These are phyloP conservation scores for Nomia melanderi DNA, from an alignment of 1,140 invertebrate species.

Conservation along the genomic window DNA sequence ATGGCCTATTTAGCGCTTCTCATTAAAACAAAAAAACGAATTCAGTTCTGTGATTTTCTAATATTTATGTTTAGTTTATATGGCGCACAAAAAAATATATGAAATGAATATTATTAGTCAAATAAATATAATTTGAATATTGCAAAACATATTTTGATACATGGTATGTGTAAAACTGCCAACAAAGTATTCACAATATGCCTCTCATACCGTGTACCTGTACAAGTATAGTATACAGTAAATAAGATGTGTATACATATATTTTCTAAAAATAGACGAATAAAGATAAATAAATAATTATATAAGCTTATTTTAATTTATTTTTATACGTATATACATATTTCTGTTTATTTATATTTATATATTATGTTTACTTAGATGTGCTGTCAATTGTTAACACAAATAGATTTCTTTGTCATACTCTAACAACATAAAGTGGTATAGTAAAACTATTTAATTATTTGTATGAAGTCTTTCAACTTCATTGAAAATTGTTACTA, in stretches of 20 bases:
- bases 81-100: background rate
- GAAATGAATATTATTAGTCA: background rate
- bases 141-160: conserved; percentile 58
- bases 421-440: conserved; percentile 72
- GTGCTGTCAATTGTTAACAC: conserved; percentile 72
- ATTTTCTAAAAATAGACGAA: conserved; percentile 54
- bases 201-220: conserved; percentile 58
- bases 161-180: conserved; percentile 56
- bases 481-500: conserved; percentile 7
- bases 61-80: background rate
- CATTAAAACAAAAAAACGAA: background rate
- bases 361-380: conserved; percentile 59
- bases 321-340: conserved; percentile 53
- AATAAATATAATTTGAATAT: conserved; percentile 23
- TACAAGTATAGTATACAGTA: conserved; percentile 46
- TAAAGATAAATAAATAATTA: conserved; percentile 54
- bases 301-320: conserved; percentile 60
- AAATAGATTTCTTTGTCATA: conserved; percentile 74
- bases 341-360: conserved; percentile 42
- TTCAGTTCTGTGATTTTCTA: conserved; percentile 5
- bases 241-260: conserved; percentile 43
- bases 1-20: conserved; percentile 7
- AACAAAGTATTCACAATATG: conserved; percentile 52
- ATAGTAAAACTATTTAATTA: conserved; percentile 66
- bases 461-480: conserved; percentile 47